phyloP scores from a whole-genome alignment of 2,797 vertebrate species.

The Trichosurus vulpecula region DNA sequence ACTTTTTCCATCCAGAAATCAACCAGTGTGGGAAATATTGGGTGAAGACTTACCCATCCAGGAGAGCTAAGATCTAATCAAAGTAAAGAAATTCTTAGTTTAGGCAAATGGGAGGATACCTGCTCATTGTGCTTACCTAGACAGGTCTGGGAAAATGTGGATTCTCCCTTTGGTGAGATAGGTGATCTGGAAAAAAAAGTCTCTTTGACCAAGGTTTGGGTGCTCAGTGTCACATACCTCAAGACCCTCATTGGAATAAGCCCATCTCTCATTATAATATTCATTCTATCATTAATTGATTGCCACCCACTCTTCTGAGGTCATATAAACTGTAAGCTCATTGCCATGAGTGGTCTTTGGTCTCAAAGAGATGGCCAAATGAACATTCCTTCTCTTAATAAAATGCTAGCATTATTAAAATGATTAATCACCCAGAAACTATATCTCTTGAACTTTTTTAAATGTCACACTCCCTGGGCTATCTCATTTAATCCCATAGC shows the following conservation, averaged over 20 bases:
- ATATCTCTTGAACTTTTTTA: not conserved
- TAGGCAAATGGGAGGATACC: too few relatives aligned
- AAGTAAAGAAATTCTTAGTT: too few relatives aligned
- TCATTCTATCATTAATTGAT: not conserved
- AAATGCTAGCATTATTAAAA: not conserved
- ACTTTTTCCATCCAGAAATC: not conserved
- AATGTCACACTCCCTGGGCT: not conserved
- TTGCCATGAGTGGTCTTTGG: too few relatives aligned
- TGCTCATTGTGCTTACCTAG: too few relatives aligned
- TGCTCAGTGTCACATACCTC: not conserved
- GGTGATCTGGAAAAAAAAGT: too few relatives aligned
- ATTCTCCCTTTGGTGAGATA: too few relatives aligned
- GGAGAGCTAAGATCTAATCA: not conserved
- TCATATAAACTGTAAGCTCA: not conserved
- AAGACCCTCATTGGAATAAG: not conserved
- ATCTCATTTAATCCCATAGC: not conserved
- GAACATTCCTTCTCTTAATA: not conserved
- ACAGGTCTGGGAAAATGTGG: too few relatives aligned
- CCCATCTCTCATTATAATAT: not conserved
- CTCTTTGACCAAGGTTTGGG: too few relatives aligned
- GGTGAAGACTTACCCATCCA: not conserved
- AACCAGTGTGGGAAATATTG: not conserved
- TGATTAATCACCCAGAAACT: not conserved
- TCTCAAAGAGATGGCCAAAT: not conserved
- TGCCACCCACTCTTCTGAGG: too few relatives aligned